These are phyloP conservation scores for Endotricha flammealis DNA, from an alignment of 2,888 invertebrate genomes.

Conservation along the genomic window DNA sequence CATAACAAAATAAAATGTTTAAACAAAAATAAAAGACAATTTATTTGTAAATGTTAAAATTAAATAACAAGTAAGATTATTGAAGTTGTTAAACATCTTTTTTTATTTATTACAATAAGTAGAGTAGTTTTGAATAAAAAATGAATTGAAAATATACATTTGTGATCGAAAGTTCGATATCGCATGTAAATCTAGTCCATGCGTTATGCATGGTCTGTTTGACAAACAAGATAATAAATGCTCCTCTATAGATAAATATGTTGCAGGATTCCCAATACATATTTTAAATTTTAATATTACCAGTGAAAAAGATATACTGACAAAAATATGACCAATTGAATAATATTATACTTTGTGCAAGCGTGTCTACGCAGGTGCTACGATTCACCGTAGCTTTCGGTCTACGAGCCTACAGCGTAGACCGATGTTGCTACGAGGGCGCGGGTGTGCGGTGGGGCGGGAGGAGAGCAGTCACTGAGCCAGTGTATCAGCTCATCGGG, in stretches of 20 bases:
- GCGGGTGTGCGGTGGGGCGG: constrained; percentile 26
- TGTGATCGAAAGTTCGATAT: constrained; percentile 48
- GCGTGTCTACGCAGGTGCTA: constrained; percentile 7
- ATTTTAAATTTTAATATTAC: constrained; percentile 9
- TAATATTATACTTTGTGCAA: neutral
- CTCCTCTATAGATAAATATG: no score
- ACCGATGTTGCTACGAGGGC: constrained; percentile 21
- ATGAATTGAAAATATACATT: constrained; percentile 44
- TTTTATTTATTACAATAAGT: no score
- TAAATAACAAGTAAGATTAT: no score
- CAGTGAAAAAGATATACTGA: no score
- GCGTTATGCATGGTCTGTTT: constrained; percentile 27
- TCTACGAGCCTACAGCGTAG: constrained; percentile 24
- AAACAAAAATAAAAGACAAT: no score
- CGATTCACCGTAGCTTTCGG: constrained; percentile 4
- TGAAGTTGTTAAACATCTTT: no score
- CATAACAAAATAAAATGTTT: no score
- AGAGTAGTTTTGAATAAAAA: no score
- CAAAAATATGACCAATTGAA: no score
- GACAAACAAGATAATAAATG: constrained; percentile 23
- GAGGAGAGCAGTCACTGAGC: constrained; percentile 40
- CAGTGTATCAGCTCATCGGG: constrained; percentile 38
- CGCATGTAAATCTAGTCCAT: constrained; percentile 42
- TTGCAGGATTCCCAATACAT: no score
- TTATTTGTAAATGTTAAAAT: no score